Evolutionary conservation across 2,888 invertebrate genomes (phyloP), one percentile per base, ranked within the genome.

Genomic region (Anoplius nigerrimus): DNA sequence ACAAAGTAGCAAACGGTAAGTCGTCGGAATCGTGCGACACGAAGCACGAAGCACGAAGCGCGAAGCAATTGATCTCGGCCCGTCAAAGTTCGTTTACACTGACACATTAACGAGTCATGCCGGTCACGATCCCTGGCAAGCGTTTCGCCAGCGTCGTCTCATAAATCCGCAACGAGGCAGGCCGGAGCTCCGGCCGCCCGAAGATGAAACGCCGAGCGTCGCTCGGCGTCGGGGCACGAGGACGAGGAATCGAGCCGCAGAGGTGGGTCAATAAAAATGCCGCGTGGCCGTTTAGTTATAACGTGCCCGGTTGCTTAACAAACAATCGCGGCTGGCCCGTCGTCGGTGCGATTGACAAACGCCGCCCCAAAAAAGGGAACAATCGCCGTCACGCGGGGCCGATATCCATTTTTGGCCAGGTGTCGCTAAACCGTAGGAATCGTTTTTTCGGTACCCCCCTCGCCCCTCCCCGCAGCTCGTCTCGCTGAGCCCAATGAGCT

Each of bases 341-440:
- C 63, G 72, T 66, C 68, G 78, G 74, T 72, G 61, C 78, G 81
- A 83, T 80, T 81, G 77, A 76, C 81, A 81, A 78, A 18, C 16
- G 48, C 72, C 77, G 62, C 73, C 68, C 18, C 81, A 78, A 75
- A 80, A 82, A 80, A 76, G 60, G 76, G 66, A 73, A 58, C 74
- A 72, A 74, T 27, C 70, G 82, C 82, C 85, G 85, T 85, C 86
- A 84, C 76, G 74, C 71, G 34, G 34, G n/a, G 6, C 34, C 6
- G 34, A 8, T 34, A 58, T n/a, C 85, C 85, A 82, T 83, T 86
- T 86, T 85, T 81, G 82, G 84, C 63, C 64, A 69, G 71, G 71
- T 74, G 76, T 74, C 79, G 65, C 76, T 66, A 67, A 78, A 81
- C 64, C 65, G 68, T 56, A 57, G 71, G 69, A 68, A 70, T 34